Percentiles rank a stretch among this genome's conserved stretches.
These are phyloP conservation scores for Psilopogon haemacephalus DNA, from an alignment of 2,113 vertebrate genomes.

Conservation along the genomic window DNA sequence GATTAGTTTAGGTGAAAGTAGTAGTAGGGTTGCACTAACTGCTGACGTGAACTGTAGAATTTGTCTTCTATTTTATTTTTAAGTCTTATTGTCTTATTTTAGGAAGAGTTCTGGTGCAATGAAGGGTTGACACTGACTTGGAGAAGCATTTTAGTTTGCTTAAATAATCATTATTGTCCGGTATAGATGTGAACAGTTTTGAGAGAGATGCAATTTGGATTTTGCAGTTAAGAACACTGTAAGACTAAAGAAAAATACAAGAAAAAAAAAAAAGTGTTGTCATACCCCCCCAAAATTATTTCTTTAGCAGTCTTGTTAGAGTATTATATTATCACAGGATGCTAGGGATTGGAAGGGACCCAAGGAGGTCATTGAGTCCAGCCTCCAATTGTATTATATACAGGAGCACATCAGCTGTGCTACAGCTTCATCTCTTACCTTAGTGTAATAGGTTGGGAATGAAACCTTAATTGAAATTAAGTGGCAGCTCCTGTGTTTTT, in stretches of 20 bases:
- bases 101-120: background rate
- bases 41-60: background rate
- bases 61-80: background rate
- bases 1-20: background rate
- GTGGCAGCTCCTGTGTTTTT: background rate
- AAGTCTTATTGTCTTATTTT: background rate
- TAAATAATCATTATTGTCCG: background rate
- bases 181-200: background rate
- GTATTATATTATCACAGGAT: no score
- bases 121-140: background rate
- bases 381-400: rapidly evolving
- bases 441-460: background rate
- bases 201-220: background rate
- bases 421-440: background rate
- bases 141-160: background rate
- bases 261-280: background rate
- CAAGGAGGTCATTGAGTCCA: no score
- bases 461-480: background rate
- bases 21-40: background rate
- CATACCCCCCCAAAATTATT: rapidly evolving
- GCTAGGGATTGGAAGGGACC: no score
- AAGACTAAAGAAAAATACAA: background rate
- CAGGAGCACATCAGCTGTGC: rapidly evolving
- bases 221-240: background rate
- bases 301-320: background rate